Conservation (phyloP, 2,113 vertebrate species). For the Hyperopisus bebe region DNA sequence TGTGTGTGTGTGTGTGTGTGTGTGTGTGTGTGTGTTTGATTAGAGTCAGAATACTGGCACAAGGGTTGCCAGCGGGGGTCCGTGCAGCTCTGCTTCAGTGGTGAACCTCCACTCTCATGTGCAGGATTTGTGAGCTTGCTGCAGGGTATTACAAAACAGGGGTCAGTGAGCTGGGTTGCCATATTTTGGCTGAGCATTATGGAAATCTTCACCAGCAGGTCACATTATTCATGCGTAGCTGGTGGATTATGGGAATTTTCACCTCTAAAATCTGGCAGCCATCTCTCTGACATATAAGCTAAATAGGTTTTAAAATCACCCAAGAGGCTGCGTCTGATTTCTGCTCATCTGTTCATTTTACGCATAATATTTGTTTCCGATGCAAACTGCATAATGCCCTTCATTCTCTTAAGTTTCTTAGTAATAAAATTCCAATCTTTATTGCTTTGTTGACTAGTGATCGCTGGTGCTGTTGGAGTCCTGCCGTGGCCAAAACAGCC, state of each 20-base stretch:
- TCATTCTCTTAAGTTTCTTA: neutral
- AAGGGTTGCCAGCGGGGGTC: neutral
- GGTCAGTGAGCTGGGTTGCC: neutral
- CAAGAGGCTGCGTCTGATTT: neutral
- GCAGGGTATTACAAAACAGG: neutral
- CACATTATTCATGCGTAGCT: neutral
- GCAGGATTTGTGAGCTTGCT: neutral
- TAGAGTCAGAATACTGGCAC: constrained; percentile 6
- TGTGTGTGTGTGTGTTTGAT: neutral
- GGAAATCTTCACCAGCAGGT: neutral
- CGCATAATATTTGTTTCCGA: neutral
- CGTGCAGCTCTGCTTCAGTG: neutral
- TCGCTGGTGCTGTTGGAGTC: neutral
- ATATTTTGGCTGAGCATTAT: neutral
- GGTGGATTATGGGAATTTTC: neutral
- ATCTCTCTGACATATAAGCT: neutral
- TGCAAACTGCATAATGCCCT: neutral
- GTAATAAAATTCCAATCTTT: neutral
- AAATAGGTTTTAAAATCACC: neutral
- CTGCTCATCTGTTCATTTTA: neutral
- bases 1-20: neutral
- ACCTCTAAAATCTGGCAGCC: neutral
- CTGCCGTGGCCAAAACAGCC: neutral
- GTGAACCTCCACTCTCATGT: neutral
- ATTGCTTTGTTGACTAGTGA: neutral